Evolutionary conservation across 1,140 invertebrate species (phyloP), one percentile per base, ranked within the genome.

Genomic region (Mactra quadrangularis): DNA sequence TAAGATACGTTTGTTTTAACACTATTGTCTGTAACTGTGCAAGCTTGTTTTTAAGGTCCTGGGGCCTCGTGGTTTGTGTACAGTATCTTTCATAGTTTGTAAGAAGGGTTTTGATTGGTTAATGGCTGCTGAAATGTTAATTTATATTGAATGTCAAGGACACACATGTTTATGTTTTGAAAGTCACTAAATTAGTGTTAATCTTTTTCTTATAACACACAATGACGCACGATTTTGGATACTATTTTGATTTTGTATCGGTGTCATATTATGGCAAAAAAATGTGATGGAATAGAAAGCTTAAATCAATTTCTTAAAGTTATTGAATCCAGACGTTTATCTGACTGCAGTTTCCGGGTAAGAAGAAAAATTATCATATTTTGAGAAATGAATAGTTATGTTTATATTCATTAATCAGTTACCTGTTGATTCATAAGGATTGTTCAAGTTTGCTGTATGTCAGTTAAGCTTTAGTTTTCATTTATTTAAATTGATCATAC

Each of bases 211-310:
- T 71, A 68, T 45, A 45, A 35, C 47, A 59, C 50, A 81, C 17
- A 25, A 71, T 81, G 64, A 64, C 59, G 45, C 17, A 55, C 19
- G n/a, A 35, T 52, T 81, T 27, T 71, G 41, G 53, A 13, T 25
- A 35, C 13, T 41, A 25, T 27, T 71, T 50, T 59, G n/a, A 50
- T 47, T 53, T 45, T 33, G 25, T 35, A 35, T 55, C 71, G 47
- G 45, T 70, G 66, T 66, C 64, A 71, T 81, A 81, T 81, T 68
- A 81, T 81, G 77, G 53, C 64, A 55, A 35, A 81, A 81, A 81
- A 81, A 59, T 25, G 59, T 66, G 59, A 78, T 13, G 29, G 50
- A 6, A 57, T 71, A 13, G n/a, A 70, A 22, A 81, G 62, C 55
- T 50, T 81, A 50, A 60, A 59, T 55, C 47, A 55, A 17, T 81